Conservation (phyloP, 2,888 invertebrate genomes). For the Magallana nippona region DNA sequence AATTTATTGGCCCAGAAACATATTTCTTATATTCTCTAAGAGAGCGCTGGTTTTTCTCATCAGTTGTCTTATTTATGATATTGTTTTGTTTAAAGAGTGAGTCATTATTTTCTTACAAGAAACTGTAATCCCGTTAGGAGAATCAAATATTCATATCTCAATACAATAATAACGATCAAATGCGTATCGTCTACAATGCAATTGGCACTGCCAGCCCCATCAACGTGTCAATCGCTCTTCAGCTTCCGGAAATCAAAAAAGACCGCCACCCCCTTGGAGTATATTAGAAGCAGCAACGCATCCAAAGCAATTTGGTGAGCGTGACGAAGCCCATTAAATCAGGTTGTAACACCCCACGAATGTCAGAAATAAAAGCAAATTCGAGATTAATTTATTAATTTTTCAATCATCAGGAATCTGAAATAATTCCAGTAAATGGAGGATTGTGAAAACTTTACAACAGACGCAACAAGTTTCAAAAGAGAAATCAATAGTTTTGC, state of each 20-base stretch:
- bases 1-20: not conserved
- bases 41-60: conserved; percentile 3
- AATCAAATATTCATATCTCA: conserved; percentile 35
- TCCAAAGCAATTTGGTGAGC: conserved; percentile 23
- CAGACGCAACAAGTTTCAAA: conserved; percentile 24
- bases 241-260: conserved; percentile 33
- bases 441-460: conserved; percentile 23
- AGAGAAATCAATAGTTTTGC: conserved; percentile 14
- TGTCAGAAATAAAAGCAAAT: conserved; percentile 32
- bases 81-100: conserved; percentile 28
- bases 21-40: conserved; percentile 6
- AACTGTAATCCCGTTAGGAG: conserved; percentile 30
- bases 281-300: conserved; percentile 30
- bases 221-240: conserved; percentile 33
- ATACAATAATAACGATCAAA: conserved; percentile 31
- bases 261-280: conserved; percentile 29
- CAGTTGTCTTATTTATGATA: not conserved
- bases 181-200: conserved; percentile 30
- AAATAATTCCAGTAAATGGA: conserved; percentile 29
- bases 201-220: conserved; percentile 24
- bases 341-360: conserved; percentile 14
- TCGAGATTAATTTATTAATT: conserved; percentile 35
- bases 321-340: conserved; percentile 33
- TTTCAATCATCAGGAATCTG: conserved; percentile 33
- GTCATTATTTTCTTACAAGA: conserved; percentile 35